These are phyloP conservation scores for Hydrophis major DNA, from an alignment of 2,797 vertebrate species.

Conservation along the genomic window DNA sequence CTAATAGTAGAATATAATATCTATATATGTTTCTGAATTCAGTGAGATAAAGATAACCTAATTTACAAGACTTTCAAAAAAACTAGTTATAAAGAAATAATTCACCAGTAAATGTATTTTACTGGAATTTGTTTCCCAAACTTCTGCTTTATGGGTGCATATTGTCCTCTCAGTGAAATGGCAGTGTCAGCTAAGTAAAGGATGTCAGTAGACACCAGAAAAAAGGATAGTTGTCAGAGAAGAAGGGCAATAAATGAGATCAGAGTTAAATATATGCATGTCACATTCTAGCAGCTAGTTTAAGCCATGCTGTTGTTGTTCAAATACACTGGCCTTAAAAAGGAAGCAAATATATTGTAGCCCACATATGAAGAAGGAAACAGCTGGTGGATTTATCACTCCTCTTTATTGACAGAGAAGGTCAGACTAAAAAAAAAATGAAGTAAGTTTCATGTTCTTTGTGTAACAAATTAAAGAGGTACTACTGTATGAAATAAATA, in stretches of 20 bases:
- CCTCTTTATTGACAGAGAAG: constrained; percentile 84
- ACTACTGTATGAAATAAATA: neutral
- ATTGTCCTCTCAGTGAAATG: constrained; percentile 16
- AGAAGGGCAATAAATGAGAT: constrained; percentile 70
- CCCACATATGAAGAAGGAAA: constrained; percentile 51
- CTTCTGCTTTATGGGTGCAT: constrained; percentile 41
- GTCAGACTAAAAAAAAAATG: constrained; percentile 68
- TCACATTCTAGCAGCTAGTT: constrained; percentile 69
- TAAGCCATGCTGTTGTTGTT: constrained; percentile 66
- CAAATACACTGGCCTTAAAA: constrained; percentile 71
- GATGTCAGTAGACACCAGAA: constrained; percentile 51
- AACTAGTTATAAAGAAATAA: neutral
- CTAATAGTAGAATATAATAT: neutral
- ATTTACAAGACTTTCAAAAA: neutral
- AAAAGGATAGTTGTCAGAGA: constrained; percentile 57
- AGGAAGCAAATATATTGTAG: constrained; percentile 80
- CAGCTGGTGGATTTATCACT: constrained; percentile 89
- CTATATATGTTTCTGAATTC: neutral
- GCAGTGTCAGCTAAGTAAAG: constrained; percentile 45
- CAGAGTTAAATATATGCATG: constrained; percentile 77
- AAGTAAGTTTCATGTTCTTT: constrained; percentile 53
- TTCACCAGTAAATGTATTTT: neutral
- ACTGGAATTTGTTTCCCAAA: constrained; percentile 31
- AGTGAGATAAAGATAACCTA: neutral
- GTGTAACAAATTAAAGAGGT: neutral